A percentile compares a stretch with the other conserved stretches of the same genome.
Conservation (phyloP, 2,113 vertebrate genomes). For the Triplophysa dalaica region DNA sequence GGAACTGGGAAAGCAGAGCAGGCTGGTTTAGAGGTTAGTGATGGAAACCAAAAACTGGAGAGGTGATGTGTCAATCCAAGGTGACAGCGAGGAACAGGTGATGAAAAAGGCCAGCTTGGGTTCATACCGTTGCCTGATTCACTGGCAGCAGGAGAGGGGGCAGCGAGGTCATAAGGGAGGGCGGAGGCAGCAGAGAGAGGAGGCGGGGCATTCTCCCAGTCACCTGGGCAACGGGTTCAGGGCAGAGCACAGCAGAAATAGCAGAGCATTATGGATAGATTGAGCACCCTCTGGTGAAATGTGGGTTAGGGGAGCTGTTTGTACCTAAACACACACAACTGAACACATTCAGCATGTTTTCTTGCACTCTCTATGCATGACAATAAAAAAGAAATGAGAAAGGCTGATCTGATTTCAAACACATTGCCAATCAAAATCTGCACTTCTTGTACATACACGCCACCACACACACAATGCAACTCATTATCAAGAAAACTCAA, state of each 20-base stretch:
- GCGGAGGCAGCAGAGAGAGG: constrained; percentile 76
- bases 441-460: background rate
- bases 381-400: constrained; percentile 48
- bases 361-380: constrained; percentile 50
- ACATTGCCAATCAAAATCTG: constrained; percentile 30
- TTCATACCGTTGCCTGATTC: constrained; percentile 78
- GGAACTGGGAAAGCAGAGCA: constrained; percentile 8
- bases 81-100: constrained; percentile 17
- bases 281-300: constrained; percentile 6
- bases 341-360: constrained; percentile 45
- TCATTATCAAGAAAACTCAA: background rate
- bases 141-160: constrained; percentile 77
- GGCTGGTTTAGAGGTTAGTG: background rate
- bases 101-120: constrained; percentile 35
- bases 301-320: constrained; percentile 47
- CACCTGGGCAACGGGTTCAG: constrained; percentile 74
- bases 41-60: constrained; percentile 31
- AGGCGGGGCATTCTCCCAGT: constrained; percentile 76
- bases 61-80: constrained; percentile 46
- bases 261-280: constrained; percentile 64
- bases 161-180: constrained; percentile 78
- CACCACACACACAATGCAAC: background rate
- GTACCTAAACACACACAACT: constrained; percentile 45
- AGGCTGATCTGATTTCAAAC: constrained; percentile 25
- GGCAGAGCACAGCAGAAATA: constrained; percentile 69